These are phyloP conservation scores for Coenobita brevimanus DNA, from an alignment of 1,140 invertebrate species.

Conservation along the genomic window DNA sequence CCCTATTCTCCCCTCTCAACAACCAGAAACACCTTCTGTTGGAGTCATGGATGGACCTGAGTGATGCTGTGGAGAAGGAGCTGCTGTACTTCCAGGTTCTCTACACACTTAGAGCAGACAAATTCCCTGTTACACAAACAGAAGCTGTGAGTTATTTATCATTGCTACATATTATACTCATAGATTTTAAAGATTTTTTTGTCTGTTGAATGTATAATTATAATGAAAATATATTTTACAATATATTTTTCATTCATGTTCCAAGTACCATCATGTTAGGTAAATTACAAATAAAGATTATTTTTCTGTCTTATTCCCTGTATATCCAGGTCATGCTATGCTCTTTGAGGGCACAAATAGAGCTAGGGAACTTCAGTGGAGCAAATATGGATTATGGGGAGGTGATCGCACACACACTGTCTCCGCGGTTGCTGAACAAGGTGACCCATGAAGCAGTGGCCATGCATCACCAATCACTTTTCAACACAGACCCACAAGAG, in stretches of 20 bases:
- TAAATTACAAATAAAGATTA: too few relatives aligned
- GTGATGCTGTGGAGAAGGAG: conserved; percentile 94
- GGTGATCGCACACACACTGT: conserved; percentile 87
- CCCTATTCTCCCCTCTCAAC: conserved; percentile 79
- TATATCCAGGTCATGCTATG: conserved; percentile 89
- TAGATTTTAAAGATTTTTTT: too few relatives aligned
- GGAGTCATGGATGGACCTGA: conserved; percentile 87
- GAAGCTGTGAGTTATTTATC: conserved; percentile 84
- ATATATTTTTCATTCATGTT: too few relatives aligned
- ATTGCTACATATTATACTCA: too few relatives aligned
- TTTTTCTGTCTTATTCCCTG: conserved; percentile 30
- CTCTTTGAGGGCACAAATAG: conserved; percentile 93
- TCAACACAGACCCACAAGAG: conserved; percentile 88
- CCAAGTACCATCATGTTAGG: too few relatives aligned
- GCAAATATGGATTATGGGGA: conserved; percentile 73
- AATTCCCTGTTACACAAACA: conserved; percentile 92
- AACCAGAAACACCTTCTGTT: conserved; percentile 96
- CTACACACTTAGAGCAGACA: conserved; percentile 89
- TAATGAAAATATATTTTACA: too few relatives aligned
- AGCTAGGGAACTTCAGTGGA: conserved; percentile 85
- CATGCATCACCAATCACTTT: conserved; percentile 89
- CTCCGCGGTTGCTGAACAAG: conserved; percentile 83
- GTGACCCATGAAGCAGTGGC: conserved; percentile 86
- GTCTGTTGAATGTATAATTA: too few relatives aligned
- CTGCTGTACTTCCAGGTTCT: conserved; percentile 96